phyloP scores from a whole-genome alignment of 1,140 invertebrate species.

The Heliconius melpomene region DNA sequence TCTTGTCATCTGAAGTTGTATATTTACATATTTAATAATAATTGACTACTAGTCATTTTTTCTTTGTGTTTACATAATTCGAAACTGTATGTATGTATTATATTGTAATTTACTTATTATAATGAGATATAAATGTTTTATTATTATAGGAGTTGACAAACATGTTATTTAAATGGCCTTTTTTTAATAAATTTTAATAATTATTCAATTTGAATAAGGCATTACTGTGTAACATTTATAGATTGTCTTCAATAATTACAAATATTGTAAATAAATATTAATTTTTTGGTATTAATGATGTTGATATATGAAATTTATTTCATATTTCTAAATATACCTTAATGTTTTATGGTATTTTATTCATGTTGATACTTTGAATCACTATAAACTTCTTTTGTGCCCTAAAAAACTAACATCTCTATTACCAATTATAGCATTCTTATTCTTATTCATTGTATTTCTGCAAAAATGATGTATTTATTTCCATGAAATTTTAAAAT shows the following conservation, averaged over 20 bases:
- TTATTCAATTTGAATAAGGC: neutral
- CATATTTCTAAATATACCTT: neutral
- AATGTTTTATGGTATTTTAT: too few species aligned
- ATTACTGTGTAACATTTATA: neutral
- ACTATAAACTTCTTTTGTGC: neutral
- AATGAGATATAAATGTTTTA: constrained; percentile 19
- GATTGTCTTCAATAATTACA: neutral
- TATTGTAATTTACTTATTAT: constrained; percentile 22
- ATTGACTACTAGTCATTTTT: constrained; percentile 4
- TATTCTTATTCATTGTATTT: neutral
- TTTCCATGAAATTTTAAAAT: neutral
- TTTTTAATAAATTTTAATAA: neutral
- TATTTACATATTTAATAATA: neutral
- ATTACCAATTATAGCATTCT: neutral
- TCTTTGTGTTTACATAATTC: constrained; percentile 1
- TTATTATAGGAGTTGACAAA: constrained; percentile 18
- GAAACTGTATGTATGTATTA: neutral
- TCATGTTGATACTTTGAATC: too few species aligned
- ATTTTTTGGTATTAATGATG: neutral
- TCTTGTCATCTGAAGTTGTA: neutral
- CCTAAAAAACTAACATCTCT: neutral
- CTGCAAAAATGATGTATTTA: neutral
- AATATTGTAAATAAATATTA: neutral
- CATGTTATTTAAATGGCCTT: neutral
- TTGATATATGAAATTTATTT: neutral